Percentiles rank a stretch among this genome's conserved stretches.
These are phyloP conservation scores for Erebia epiphron DNA, from an alignment of 2,888 invertebrate species.

Conservation along the genomic window DNA sequence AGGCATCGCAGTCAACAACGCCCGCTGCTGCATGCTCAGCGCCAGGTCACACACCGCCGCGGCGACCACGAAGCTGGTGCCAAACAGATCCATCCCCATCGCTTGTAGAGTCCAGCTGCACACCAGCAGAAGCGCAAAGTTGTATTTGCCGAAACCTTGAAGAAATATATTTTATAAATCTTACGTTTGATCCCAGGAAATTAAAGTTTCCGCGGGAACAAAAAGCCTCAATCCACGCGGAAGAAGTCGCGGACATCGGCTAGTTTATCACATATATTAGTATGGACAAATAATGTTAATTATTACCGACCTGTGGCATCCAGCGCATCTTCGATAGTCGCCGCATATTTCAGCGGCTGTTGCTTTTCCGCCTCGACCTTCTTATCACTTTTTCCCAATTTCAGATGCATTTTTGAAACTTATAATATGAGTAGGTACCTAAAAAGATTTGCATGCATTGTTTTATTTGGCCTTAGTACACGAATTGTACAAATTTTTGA, in stretches of 20 bases:
- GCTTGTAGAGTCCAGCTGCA: slow-evolving; percentile 77
- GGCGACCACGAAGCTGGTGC: slow-evolving; percentile 87
- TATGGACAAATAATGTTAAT: too few species aligned
- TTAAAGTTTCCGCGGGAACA: too few species aligned
- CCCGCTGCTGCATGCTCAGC: slow-evolving; percentile 85
- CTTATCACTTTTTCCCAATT: slow-evolving; percentile 51
- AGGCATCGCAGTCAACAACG: slow-evolving; percentile 86
- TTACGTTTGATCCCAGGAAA: too few species aligned
- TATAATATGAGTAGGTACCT: too few species aligned
- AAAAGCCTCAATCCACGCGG: too few species aligned
- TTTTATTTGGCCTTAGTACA: too few species aligned
- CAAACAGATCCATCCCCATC: slow-evolving; percentile 77
- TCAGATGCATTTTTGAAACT: slow-evolving; percentile 49
- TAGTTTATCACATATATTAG: too few species aligned
- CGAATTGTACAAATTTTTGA: too few species aligned
- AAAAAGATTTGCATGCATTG: too few species aligned
- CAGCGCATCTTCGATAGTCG: slow-evolving; percentile 68
- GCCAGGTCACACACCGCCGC: slow-evolving; percentile 88
- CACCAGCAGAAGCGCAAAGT: slow-evolving; percentile 66
- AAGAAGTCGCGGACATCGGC: too few species aligned
- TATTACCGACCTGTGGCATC: slow-evolving; percentile 63
- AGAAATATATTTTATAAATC: background rate
- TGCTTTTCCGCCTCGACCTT: slow-evolving; percentile 52
- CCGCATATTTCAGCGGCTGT: slow-evolving; percentile 45
- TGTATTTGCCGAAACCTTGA: slow-evolving; percentile 76